phyloP scores from a whole-genome alignment of 2,888 invertebrate genomes.

The Callimorpha dominula region DNA sequence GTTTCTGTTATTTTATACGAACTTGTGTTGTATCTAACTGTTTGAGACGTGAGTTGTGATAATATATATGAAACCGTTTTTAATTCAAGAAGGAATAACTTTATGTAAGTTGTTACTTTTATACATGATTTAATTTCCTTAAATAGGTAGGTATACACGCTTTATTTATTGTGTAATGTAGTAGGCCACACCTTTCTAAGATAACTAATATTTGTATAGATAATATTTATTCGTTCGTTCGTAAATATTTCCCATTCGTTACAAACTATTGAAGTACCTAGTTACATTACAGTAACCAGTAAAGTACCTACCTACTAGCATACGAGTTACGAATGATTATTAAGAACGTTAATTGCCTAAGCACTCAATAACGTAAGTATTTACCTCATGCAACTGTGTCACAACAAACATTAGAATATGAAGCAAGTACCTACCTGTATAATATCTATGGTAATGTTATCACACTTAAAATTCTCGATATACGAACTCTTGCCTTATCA shows the following conservation, averaged over 20 bases:
- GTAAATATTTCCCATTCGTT: background rate
- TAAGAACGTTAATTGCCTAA: background rate
- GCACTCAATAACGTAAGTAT: too few relatives aligned
- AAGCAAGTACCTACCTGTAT: background rate
- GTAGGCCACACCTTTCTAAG: background rate
- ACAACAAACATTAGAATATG: background rate
- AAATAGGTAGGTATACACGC: background rate
- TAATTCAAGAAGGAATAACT: constrained; percentile 3
- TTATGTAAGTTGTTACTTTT: background rate
- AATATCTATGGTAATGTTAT: background rate
- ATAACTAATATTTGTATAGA: background rate
- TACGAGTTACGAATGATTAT: background rate
- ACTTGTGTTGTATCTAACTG: constrained; percentile 25
- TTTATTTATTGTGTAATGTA: constrained; percentile 2
- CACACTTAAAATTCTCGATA: background rate
- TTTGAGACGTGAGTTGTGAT: constrained; percentile 18
- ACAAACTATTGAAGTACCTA: background rate
- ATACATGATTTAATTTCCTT: background rate
- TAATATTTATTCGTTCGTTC: background rate
- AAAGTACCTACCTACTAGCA: too few relatives aligned
- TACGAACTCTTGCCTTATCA: background rate
- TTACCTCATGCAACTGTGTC: background rate
- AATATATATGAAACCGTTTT: constrained; percentile 13
- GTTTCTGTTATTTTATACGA: constrained; percentile 47
- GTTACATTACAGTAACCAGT: background rate